These are phyloP conservation scores for Chrysochloris asiatica DNA, from an alignment of 2,113 vertebrate species.

Conservation along the genomic window DNA sequence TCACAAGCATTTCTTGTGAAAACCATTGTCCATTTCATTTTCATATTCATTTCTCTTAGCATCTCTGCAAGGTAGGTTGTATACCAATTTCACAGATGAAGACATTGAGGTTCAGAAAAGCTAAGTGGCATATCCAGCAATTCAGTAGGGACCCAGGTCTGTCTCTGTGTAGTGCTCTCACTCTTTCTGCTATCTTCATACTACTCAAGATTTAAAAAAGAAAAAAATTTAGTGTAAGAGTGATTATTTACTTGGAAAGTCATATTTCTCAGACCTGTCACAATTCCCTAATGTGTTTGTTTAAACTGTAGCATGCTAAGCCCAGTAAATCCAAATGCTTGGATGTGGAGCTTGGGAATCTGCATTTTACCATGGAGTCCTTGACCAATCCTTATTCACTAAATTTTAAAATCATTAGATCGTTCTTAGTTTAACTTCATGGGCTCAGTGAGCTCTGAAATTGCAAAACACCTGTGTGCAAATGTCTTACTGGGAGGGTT, in stretches of 20 bases:
- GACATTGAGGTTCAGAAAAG: background rate
- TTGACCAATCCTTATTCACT: background rate
- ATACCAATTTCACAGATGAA: constrained; percentile 20
- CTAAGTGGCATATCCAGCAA: background rate
- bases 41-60: constrained; percentile 34
- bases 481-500: background rate
- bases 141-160: background rate
- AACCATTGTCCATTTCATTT: background rate
- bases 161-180: no score
- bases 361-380: background rate
- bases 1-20: background rate
- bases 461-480: background rate
- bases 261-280: no score
- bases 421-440: background rate
- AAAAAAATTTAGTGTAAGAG: background rate
- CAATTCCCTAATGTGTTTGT: no score
- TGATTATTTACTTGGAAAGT: background rate
- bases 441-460: background rate
- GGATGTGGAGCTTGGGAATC: background rate
- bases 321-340: background rate
- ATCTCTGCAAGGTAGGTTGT: background rate
- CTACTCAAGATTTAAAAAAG: background rate
- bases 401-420: background rate
- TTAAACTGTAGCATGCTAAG: constrained; percentile 27
- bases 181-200: background rate